phyloP scores from a whole-genome alignment of 2,888 invertebrate genomes.

The Cryptocephalus primarius region DNA sequence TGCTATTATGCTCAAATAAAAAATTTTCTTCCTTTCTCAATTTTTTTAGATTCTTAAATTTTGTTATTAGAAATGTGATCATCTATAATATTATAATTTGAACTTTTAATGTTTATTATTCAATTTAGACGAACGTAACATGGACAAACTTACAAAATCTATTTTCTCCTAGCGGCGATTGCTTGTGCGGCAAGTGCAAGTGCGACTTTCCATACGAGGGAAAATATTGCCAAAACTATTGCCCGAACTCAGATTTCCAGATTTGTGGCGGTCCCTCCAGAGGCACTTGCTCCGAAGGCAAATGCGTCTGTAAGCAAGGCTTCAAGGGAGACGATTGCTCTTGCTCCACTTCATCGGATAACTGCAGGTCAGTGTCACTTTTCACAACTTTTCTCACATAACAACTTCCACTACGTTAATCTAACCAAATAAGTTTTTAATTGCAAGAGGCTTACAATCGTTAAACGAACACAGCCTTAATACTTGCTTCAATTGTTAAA shows the following conservation, averaged over 20 bases:
- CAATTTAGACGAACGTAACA: not conserved
- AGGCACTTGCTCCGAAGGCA: slow-evolving; percentile 39
- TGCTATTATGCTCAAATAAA: not conserved
- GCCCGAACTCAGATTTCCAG: slow-evolving; percentile 37
- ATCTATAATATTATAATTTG: no score
- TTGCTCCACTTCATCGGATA: slow-evolving; percentile 36
- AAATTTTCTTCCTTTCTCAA: slow-evolving; percentile 1
- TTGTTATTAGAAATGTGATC: no score
- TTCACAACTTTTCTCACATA: no score
- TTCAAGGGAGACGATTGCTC: slow-evolving; percentile 52
- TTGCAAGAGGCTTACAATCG: no score
- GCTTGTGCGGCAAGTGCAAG: slow-evolving; percentile 48
- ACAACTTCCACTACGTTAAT: no score
- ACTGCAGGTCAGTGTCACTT: slow-evolving; percentile 16
- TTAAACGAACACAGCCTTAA: no score
- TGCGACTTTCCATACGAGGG: slow-evolving; percentile 42
- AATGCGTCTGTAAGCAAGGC: slow-evolving; percentile 51
- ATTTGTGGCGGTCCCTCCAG: slow-evolving; percentile 29
- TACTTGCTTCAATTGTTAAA: no score
- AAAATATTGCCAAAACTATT: slow-evolving; percentile 63
- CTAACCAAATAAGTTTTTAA: no score
- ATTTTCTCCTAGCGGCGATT: slow-evolving; percentile 39
- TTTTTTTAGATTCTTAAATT: no score
- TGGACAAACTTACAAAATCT: no score
- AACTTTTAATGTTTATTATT: no score